Conservation (phyloP, 2,888 invertebrate genomes). For the Pegoplata infirma region DNA sequence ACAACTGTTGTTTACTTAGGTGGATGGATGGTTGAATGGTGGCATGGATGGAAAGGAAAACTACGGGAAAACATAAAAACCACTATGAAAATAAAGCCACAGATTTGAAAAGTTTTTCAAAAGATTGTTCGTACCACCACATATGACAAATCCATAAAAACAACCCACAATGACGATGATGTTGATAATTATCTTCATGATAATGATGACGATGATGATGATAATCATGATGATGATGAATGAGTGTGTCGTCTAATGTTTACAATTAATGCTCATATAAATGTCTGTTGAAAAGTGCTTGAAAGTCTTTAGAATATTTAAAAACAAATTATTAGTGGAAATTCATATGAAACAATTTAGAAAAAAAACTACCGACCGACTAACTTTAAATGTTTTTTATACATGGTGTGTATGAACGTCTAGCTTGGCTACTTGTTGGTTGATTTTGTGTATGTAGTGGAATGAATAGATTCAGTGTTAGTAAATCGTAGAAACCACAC, state of each 20-base stretch:
- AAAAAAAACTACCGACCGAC: neutral
- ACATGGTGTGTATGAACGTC: neutral
- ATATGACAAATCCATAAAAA: too few species aligned
- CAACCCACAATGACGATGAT: neutral
- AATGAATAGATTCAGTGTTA: neutral
- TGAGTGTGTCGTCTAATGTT: neutral
- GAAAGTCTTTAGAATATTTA: slow-evolving; percentile 8
- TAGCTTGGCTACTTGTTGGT: neutral
- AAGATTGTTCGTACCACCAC: too few species aligned
- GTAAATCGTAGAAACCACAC: neutral
- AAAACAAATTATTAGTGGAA: slow-evolving; percentile 2
- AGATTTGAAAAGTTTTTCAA: neutral
- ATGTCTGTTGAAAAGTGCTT: neutral
- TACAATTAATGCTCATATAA: neutral
- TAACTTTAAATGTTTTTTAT: neutral
- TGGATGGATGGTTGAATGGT: too few species aligned
- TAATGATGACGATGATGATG: neutral
- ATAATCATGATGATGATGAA: neutral
- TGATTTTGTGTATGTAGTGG: neutral
- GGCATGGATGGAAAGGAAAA: neutral
- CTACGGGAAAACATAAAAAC: neutral
- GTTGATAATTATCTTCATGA: neutral
- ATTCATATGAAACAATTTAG: neutral
- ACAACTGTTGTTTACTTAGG: slow-evolving; percentile 14
- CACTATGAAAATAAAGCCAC: neutral